Evolutionary conservation across 2,113 vertebrate genomes (phyloP).

Genomic region (Phalacrocorax carbo): DNA sequence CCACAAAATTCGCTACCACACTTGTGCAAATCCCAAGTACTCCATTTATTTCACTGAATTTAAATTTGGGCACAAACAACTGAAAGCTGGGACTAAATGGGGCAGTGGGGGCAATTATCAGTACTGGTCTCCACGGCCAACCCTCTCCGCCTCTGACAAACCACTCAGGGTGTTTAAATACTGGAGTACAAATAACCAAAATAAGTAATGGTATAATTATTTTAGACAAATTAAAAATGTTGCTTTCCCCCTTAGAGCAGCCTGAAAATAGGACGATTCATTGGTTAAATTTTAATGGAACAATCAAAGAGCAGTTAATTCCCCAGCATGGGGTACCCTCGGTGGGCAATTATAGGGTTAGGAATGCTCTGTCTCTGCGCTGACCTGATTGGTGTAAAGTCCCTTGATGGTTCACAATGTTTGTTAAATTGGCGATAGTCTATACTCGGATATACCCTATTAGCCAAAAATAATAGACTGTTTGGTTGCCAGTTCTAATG

Average conservation of each 20-base stretch:
- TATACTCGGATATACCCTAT: conserved; percentile 29
- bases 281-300: conserved; percentile 69
- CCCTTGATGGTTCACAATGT: conserved; percentile 25
- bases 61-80: not conserved
- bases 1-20: not conserved
- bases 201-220: conserved; percentile 63
- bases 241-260: conserved; percentile 47
- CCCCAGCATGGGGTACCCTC: conserved; percentile 33
- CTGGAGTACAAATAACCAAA: conserved; percentile 47
- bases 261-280: conserved; percentile 51
- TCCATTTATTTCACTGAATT: not conserved
- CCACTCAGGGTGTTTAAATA: not conserved
- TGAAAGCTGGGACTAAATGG: not conserved
- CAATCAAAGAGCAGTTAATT: conserved; percentile 66
- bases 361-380: conserved; percentile 25
- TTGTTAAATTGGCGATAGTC: conserved; percentile 36
- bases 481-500: conserved; percentile 58
- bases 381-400: conserved; percentile 58
- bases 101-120: not conserved
- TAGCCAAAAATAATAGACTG: conserved; percentile 66
- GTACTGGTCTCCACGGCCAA: not conserved
- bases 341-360: conserved; percentile 56
- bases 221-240: conserved; percentile 66
- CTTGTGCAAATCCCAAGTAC: not conserved
- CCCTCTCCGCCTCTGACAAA: not conserved